These are phyloP conservation scores for Hystrix cristata DNA, from an alignment of 2,113 vertebrate genomes.

Conservation along the genomic window DNA sequence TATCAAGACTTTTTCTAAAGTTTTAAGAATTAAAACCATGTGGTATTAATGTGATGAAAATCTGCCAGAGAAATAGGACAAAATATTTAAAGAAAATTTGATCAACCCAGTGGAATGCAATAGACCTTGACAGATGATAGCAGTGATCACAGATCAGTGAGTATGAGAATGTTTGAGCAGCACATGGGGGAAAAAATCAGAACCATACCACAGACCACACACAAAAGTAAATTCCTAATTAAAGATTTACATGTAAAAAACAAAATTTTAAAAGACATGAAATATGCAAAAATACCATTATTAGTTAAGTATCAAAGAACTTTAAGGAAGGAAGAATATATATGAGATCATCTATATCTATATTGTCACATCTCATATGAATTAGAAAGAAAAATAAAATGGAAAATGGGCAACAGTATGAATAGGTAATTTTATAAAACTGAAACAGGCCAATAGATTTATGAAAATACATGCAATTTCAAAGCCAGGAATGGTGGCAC, in stretches of 20 bases:
- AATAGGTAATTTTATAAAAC: constrained; percentile 8
- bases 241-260: neutral
- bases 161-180: neutral
- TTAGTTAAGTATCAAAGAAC: neutral
- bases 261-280: neutral
- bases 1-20: neutral
- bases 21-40: constrained; percentile 42
- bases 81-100: constrained; percentile 3
- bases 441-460: constrained; percentile 35
- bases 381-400: neutral
- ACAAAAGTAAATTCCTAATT: constrained; percentile 2
- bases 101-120: neutral
- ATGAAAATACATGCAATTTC: constrained; percentile 35
- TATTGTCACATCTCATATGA: neutral
- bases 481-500: neutral
- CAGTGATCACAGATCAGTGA: neutral
- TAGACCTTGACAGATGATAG: neutral
- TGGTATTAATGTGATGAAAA: neutral
- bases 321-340: neutral
- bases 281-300: neutral
- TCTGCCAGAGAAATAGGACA: neutral
- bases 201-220: neutral
- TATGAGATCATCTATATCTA: neutral
- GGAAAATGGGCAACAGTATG: neutral
- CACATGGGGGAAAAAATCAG: neutral